Conservation (phyloP, 2,797 vertebrate genomes). For the Astyanax mexicanus region DNA sequence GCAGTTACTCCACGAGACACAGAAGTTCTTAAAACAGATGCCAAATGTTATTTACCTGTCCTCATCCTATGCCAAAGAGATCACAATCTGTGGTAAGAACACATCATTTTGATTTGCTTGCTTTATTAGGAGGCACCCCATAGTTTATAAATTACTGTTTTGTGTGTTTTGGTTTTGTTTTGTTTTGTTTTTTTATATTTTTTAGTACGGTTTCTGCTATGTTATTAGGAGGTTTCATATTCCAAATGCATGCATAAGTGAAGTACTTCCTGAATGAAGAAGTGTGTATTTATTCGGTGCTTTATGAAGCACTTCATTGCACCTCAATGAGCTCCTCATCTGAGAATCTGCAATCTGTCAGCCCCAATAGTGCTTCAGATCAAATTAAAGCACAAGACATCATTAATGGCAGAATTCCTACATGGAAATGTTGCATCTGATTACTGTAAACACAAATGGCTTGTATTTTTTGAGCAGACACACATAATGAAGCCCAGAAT, state of each 20-base stretch:
- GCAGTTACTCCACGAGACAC: conserved; percentile 90
- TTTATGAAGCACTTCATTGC: conserved; percentile 67
- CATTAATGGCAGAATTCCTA: conserved; percentile 50
- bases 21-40: conserved; percentile 88
- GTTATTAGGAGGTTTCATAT: conserved; percentile 20
- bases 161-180: not conserved
- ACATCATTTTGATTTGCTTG: not conserved
- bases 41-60: conserved; percentile 88
- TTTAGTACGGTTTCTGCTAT: not conserved
- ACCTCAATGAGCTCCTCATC: conserved; percentile 55
- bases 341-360: conserved; percentile 65
- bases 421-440: conserved; percentile 36
- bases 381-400: conserved; percentile 32
- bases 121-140: not conserved
- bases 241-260: not conserved
- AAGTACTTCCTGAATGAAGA: conserved; percentile 32
- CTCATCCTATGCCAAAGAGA: conserved; percentile 87
- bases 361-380: conserved; percentile 62
- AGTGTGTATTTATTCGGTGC: conserved; percentile 67
- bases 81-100: conserved; percentile 76
- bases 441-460: conserved; percentile 9
- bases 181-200: not conserved
- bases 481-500: not conserved
- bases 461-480: not conserved
- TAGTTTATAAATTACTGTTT: not conserved